These are phyloP conservation scores for Camarhynchus parvulus DNA, from an alignment of 2,113 vertebrate species.

Conservation along the genomic window DNA sequence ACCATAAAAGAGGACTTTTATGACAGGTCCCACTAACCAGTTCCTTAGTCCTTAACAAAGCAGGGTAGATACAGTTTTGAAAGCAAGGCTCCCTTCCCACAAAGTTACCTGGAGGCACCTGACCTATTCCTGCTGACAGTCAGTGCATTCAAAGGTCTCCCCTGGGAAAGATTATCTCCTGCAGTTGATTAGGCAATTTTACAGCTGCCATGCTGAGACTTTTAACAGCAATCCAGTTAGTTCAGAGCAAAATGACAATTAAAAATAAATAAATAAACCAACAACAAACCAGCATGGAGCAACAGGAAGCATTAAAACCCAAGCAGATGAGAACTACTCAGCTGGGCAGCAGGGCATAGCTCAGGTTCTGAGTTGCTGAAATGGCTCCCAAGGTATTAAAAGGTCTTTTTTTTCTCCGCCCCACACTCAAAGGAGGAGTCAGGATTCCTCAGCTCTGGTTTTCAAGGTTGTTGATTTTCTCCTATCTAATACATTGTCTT, in stretches of 20 bases:
- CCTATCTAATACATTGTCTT: too few relatives aligned
- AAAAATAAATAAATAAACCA: too few relatives aligned
- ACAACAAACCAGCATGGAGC: neutral
- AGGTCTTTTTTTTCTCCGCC: too few relatives aligned
- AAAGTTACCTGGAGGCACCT: conserved; percentile 13
- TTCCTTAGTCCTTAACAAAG: neutral
- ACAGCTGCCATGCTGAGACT: conserved; percentile 3
- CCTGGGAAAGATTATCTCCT: neutral
- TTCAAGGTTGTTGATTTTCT: too few relatives aligned
- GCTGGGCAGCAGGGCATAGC: neutral
- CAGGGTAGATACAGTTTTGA: neutral
- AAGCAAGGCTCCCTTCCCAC: neutral
- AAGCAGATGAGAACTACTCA: neutral
- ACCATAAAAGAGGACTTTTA: neutral
- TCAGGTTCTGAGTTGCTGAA: too few relatives aligned
- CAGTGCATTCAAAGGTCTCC: neutral
- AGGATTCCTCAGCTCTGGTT: too few relatives aligned
- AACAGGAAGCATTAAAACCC: neutral
- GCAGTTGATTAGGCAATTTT: conserved; percentile 6
- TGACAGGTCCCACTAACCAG: neutral
- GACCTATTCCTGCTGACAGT: neutral
- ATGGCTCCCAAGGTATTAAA: too few relatives aligned
- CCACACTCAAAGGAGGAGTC: rapidly evolving
- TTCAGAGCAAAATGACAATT: neutral
- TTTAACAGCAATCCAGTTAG: conserved; percentile 8